Evolutionary conservation across 2,797 vertebrate species (phyloP).

Genomic region (Eidolon dupreanum): DNA sequence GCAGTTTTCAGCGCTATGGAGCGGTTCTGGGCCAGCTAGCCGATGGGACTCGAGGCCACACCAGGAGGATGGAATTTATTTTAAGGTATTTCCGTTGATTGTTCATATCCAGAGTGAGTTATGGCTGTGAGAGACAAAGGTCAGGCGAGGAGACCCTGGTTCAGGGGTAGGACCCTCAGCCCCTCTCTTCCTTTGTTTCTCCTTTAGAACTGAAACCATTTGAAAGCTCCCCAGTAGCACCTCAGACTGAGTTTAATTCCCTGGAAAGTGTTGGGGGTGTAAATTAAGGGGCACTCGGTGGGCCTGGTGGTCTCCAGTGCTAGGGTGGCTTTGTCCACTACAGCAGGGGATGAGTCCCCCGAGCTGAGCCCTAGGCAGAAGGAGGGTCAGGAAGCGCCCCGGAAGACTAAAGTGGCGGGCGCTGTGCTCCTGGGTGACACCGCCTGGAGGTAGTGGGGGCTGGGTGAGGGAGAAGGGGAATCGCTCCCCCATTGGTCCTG

Average conservation of each 20-base stretch:
- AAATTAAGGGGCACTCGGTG: not conserved
- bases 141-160: constrained; percentile 89
- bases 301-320: not conserved
- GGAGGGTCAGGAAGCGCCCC: not conserved
- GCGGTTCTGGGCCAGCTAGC: constrained; percentile 86
- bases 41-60: constrained; percentile 88
- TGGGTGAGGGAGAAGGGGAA: not conserved
- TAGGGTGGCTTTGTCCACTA: constrained; percentile 66
- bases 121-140: constrained; percentile 94
- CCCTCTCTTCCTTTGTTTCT: constrained; percentile 86
- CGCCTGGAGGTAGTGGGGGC: constrained; percentile 37
- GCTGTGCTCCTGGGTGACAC: not conserved
- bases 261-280: constrained; percentile 36
- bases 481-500: not conserved
- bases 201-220: constrained; percentile 82
- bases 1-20: constrained; percentile 87
- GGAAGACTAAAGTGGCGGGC: not conserved
- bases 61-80: constrained; percentile 99
- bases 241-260: constrained; percentile 79
- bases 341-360: not conserved
- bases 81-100: constrained; percentile 99
- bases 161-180: constrained; percentile 80
- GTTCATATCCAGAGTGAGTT: constrained; percentile 97
- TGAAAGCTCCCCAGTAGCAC: constrained; percentile 70
- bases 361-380: constrained; percentile 27